Evolutionary conservation across 2,888 invertebrate genomes (phyloP), one percentile per base, ranked within the genome.

Genomic region (Chesias legatella): DNA sequence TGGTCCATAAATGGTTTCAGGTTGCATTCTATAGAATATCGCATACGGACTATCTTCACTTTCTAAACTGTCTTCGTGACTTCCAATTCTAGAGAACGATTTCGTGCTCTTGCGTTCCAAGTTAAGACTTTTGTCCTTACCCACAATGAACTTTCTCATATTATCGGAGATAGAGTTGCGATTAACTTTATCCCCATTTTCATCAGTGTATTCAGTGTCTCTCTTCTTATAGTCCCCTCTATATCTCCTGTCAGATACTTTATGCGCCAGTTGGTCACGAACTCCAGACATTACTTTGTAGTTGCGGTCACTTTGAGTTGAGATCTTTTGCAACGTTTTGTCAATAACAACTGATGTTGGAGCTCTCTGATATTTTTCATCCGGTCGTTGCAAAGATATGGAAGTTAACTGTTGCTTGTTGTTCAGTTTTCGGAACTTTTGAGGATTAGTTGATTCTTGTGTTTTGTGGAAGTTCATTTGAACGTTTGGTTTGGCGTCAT

Each of bases 1-100:
- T 17, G 60, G 55, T 1, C 54, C 53, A 33, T 69, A 62, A 1
- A 66, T 36, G 5, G 58, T 55, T 20, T 71, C 68, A 0, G 71
- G 67, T 28, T 67, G 68, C 64, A 65, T 70, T 51, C 69, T 67
- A 33, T 80, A 76, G 40, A 80, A 81, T 11, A 79, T 49, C 1
- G 82, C 78, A 24, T 79, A 78, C 0, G 75, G 74, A 7, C 58
- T 61, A 1, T 64, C 59, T 9, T 58, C 60, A 0, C 50, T 30
- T 10, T 68, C 60, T 6, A 60, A 47, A 20, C 48, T 56, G 4
- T 68, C 63, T 20, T 69, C 68, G 5, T 47, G 56, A 30, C 49
- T 68, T 1, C 60, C 66, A 13, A 65, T 59, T 29, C 63, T 65
- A 1, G 55, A 28, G 9, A 50, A 31, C 5, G 55, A 52, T 10